Conservation (phyloP, 2,113 vertebrate species). For the Vulpes ferrilata region DNA sequence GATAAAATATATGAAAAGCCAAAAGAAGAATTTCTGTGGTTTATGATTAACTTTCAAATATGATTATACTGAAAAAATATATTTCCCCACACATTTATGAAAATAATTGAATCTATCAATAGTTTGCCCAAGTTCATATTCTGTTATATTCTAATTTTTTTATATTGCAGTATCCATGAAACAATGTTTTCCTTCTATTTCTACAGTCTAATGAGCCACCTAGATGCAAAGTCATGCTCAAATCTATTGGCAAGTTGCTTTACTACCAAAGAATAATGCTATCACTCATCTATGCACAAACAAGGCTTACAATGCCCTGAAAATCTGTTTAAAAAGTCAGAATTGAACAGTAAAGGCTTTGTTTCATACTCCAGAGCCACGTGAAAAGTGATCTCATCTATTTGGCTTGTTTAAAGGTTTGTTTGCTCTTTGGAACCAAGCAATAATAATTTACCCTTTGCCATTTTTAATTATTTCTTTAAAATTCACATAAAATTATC, state of each 20-base stretch:
- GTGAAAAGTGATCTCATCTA: not conserved
- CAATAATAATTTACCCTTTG: not conserved
- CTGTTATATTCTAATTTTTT: slow-evolving; percentile 4
- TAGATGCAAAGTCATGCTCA: slow-evolving; percentile 62
- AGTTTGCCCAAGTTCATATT: not conserved
- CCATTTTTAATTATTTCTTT: not conserved
- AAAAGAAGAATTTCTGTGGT: not conserved
- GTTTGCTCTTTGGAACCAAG: not conserved
- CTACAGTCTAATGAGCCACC: slow-evolving; percentile 40
- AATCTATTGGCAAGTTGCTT: slow-evolving; percentile 38
- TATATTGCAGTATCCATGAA: slow-evolving; percentile 1
- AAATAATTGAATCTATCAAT: not conserved
- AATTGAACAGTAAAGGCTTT: not conserved
- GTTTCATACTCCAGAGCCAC: not conserved
- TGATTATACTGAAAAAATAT: not conserved
- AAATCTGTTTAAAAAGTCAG: slow-evolving; percentile 3
- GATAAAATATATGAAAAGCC: not conserved
- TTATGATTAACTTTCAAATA: slow-evolving; percentile 24
- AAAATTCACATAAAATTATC: not conserved
- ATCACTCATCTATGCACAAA: not conserved
- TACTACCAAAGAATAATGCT: slow-evolving; percentile 3
- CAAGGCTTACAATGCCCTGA: not conserved
- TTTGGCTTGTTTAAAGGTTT: not conserved
- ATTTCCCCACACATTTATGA: not conserved
- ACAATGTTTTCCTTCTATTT: slow-evolving; percentile 56